Percentiles rank a stretch among this genome's conserved stretches.
Conservation (phyloP, 2,888 invertebrate species). For the Chrysina gloriosa region DNA sequence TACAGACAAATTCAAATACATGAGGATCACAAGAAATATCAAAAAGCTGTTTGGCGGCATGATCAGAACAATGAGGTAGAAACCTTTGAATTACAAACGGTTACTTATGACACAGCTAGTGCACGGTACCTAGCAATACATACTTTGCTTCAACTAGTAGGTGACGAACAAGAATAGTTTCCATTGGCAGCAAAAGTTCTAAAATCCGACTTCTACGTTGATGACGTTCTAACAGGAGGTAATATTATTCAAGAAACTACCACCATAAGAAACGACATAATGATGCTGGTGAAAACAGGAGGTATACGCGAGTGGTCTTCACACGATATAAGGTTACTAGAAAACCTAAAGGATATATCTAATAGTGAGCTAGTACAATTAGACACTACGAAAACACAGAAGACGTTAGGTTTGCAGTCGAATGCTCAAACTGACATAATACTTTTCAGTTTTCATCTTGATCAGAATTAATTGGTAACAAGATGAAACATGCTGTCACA, state of each 20-base stretch:
- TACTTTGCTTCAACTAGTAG: slow-evolving; percentile 16
- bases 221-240: background rate
- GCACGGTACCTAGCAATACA: slow-evolving; percentile 33
- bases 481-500: too few species aligned
- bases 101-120: slow-evolving; percentile 32
- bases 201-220: slow-evolving; percentile 5
- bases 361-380: background rate
- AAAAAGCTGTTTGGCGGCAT: slow-evolving; percentile 46
- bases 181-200: background rate
- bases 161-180: background rate
- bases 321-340: background rate
- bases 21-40: too few species aligned
- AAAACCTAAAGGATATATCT: background rate
- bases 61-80: slow-evolving; percentile 26
- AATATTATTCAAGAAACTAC: slow-evolving; percentile 7
- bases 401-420: slow-evolving; percentile 5
- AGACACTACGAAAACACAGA: slow-evolving; percentile 10
- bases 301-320: background rate
- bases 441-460: background rate
- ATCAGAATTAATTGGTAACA: too few species aligned
- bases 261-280: background rate
- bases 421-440: background rate
- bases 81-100: slow-evolving; percentile 31
- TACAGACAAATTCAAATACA: too few species aligned
- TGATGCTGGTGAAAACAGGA: background rate